Evolutionary conservation across 2,797 vertebrate species (phyloP).

Genomic region (Tapera naevia): DNA sequence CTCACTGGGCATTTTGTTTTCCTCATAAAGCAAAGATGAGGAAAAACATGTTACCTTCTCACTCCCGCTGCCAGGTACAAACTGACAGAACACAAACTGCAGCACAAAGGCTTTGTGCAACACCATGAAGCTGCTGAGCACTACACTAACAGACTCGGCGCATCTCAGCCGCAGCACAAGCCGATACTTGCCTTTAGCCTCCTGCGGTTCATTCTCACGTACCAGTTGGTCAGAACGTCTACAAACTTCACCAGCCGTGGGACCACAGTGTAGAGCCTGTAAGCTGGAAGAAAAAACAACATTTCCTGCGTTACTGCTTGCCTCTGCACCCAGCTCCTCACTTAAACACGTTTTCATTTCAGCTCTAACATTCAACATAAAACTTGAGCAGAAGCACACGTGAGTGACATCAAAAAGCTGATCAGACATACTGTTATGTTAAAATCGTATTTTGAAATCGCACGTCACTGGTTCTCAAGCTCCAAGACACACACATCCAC

Average conservation of each 20-base stretch:
- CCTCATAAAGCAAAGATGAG: background rate
- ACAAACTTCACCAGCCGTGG: conserved; percentile 96
- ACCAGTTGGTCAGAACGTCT: conserved; percentile 98
- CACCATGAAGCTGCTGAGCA: background rate
- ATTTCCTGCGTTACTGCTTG: background rate
- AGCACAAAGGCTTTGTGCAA: background rate
- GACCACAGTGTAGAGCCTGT: conserved; percentile 94
- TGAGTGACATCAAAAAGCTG: background rate
- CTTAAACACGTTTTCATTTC: background rate
- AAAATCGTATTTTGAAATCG: background rate
- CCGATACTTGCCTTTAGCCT: conserved; percentile 89
- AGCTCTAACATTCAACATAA: background rate
- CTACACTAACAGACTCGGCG: background rate
- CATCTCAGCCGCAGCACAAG: background rate
- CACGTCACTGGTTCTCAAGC: background rate
- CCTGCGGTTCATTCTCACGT: conserved; percentile 94
- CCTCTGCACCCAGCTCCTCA: background rate
- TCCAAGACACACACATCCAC: background rate
- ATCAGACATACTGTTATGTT: background rate
- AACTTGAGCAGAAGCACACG: background rate
- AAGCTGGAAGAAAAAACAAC: conserved; percentile 76
- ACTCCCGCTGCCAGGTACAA: background rate
- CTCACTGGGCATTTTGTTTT: background rate
- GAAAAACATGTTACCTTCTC: background rate
- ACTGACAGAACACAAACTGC: background rate